Percentiles rank a stretch among this genome's conserved stretches.
phyloP scores from a whole-genome alignment of 2,797 vertebrate species.

The Pseudocheirus occidentalis region DNA sequence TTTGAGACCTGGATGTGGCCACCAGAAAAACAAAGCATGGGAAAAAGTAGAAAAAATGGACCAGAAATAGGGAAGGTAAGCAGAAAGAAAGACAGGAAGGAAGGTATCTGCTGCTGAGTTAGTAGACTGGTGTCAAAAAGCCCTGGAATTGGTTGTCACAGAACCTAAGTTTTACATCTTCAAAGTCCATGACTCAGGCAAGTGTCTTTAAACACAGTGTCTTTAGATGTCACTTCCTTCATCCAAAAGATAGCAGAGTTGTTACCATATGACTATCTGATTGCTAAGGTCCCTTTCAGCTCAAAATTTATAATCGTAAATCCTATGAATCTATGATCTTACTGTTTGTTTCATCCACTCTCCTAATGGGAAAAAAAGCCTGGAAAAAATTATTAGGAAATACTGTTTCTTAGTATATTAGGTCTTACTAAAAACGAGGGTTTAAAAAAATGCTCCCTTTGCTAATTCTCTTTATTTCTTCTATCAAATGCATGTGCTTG shows the following conservation, averaged over 20 bases:
- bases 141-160: neutral
- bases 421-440: neutral
- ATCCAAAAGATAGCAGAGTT: neutral
- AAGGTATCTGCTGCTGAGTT: neutral
- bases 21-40: neutral
- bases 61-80: neutral
- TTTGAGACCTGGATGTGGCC: neutral
- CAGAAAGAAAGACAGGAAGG: neutral
- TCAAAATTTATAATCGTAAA: neutral
- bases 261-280: neutral
- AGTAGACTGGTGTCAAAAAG: neutral
- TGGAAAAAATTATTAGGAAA: neutral
- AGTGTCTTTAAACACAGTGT: neutral
- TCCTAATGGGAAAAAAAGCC: neutral
- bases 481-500: neutral
- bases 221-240: neutral
- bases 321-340: neutral
- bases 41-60: neutral
- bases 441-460: neutral
- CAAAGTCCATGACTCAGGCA: neutral
- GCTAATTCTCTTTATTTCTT: neutral
- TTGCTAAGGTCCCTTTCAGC: neutral
- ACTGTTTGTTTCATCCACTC: neutral
- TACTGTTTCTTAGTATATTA: neutral
- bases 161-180: neutral